Base-by-base conservation (phyloP, 1,140 invertebrate species). In the Diorhabda elongata region DNA sequence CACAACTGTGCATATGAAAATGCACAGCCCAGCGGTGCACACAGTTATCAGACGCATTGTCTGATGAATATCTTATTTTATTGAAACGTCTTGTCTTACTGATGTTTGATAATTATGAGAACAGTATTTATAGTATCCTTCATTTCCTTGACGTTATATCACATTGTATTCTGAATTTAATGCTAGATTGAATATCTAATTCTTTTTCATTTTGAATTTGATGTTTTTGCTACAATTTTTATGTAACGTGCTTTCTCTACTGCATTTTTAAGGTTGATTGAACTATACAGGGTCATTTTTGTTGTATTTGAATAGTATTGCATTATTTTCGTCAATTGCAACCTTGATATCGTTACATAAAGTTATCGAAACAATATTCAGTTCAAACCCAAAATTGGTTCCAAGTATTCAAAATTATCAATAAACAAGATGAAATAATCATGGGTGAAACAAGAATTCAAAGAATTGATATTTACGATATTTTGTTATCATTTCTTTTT, bases 171-270 rank as follows among this genome's bases (percentile, higher is more conserved):
- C 44, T 66, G 42, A 44, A 66, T 68, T 71, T 71, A 68, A 59
- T 65, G 67, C 63, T 62, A 43, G 41, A 58, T 44, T 66, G 67
- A 42, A 3, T n/a, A 52, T 66, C 52, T 11, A 41, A 45, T 45
- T 56, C 7, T 42, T 61, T 65, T 66, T 71, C 60, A 62, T 11
- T 61, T n/a, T 44, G 45, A 64, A 64, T 52, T 68, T 11, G 59
- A 59, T 71, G 65, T 66, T 7, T 57, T 57, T 9, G 57, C 41
- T 71, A 68, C 58, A 45, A 68, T 71, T 68, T 61, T 68, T 71
- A 68, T 59, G 64, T 71, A 68, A 71, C 42, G 43, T 44, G 63
- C 70, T 71, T 71, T 71, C 70, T 64, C 70, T 61, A 42, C 11
- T 67, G 45, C 60, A 64, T 61, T 70, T 61, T 42, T 26, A 26